phyloP scores from a whole-genome alignment of 2,113 vertebrate species.

The Leucoraja erinaceus region DNA sequence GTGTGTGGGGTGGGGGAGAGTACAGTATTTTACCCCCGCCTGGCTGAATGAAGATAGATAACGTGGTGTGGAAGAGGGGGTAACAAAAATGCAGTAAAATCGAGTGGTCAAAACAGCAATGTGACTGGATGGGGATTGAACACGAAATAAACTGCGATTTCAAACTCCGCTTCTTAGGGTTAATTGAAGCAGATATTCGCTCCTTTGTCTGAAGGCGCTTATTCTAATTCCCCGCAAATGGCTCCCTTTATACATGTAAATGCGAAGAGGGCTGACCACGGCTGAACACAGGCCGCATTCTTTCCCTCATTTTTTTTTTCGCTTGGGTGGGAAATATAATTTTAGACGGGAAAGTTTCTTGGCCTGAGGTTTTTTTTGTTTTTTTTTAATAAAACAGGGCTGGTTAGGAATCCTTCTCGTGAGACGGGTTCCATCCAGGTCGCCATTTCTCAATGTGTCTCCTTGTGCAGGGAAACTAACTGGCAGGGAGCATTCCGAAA shows the following conservation, averaged over 20 bases:
- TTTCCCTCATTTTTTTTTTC: not conserved
- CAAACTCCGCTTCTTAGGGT: not conserved
- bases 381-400: too few relatives aligned
- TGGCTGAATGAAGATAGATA: not conserved
- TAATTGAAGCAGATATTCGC: not conserved
- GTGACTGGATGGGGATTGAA: not conserved
- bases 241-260: not conserved
- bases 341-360: not conserved
- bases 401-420: not conserved
- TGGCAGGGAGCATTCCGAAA: not conserved
- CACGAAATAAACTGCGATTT: not conserved
- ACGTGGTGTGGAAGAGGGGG: not conserved
- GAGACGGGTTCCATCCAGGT: too few relatives aligned
- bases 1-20: too few relatives aligned
- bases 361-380: not conserved
- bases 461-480: too few relatives aligned
- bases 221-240: not conserved
- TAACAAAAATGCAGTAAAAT: not conserved
- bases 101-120: not conserved
- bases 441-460: not conserved
- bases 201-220: not conserved
- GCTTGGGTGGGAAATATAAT: not conserved
- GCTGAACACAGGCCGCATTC: not conserved
- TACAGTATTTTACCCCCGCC: too few relatives aligned
- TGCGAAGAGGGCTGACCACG: not conserved